These are phyloP conservation scores for Dione juno DNA, from an alignment of 2,888 invertebrate species.

Conservation along the genomic window DNA sequence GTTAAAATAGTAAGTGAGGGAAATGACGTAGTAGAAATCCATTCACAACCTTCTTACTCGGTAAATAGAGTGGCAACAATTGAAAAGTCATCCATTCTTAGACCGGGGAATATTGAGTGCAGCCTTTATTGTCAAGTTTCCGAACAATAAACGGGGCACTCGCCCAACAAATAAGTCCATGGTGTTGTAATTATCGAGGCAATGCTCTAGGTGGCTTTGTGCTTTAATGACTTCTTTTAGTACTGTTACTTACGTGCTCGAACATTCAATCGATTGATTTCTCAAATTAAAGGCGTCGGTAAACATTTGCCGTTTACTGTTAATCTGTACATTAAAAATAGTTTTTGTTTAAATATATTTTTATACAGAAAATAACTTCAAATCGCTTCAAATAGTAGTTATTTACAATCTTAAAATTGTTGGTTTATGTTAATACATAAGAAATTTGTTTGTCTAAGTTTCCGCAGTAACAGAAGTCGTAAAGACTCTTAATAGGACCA, in stretches of 20 bases:
- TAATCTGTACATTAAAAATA: background rate
- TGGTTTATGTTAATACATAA: conserved; percentile 18
- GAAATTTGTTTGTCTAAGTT: conserved; percentile 33
- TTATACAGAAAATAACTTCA: too few relatives aligned
- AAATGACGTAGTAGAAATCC: conserved; percentile 77
- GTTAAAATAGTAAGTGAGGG: conserved; percentile 76
- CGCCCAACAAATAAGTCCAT: conserved; percentile 62
- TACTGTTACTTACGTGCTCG: conserved; percentile 61
- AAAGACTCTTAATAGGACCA: conserved; percentile 44
- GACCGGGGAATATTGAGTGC: conserved; percentile 55
- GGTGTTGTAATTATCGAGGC: conserved; percentile 62
- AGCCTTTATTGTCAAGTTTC: conserved; percentile 58
- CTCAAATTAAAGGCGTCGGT: conserved; percentile 25
- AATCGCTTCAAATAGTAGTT: background rate
- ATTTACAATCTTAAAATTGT: conserved; percentile 14
- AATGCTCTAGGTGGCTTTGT: conserved; percentile 56
- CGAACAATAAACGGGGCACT: conserved; percentile 61
- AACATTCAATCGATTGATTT: conserved; percentile 44
- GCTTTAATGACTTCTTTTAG: conserved; percentile 57
- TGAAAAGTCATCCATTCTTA: conserved; percentile 77
- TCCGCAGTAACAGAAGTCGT: conserved; percentile 39
- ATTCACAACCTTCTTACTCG: conserved; percentile 63
- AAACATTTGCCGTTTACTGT: background rate
- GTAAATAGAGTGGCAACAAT: conserved; percentile 76
- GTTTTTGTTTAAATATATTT: background rate